Evolutionary conservation across 1,140 invertebrate species (phyloP), one percentile per base, ranked within the genome.

Genomic region (Vollenhovia emeryi): DNA sequence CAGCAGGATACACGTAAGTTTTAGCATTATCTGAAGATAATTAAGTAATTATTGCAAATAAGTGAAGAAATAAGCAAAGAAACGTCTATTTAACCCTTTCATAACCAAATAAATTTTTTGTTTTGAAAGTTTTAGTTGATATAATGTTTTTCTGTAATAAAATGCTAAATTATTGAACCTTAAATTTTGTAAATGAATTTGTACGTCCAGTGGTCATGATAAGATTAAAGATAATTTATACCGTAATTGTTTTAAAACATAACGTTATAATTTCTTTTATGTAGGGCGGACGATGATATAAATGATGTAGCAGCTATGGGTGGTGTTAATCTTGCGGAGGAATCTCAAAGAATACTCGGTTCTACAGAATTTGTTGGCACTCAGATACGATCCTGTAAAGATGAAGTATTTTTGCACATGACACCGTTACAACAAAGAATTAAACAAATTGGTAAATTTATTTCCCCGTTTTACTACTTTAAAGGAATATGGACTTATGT

Each of bases 261-360:
- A 43, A 71, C 18, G 15, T 40, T 6, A 52, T 36, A 11, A 55
- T 30, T 21, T 60, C 18, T 55, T 43, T 55, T 69, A 24, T 52
- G 1, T 36, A 96, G 97, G 93, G 97, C 97, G 40, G 98, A 99
- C 94, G 98, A 99, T 95, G 98, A 99, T 94, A 99, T 99, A 88
- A 99, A 99, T 93, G 99, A 99, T 96, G 99, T 99, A 0, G 99
- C 99, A 30, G 99, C 99, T 7, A 99, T 99, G 99, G 99, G 99
- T 90, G 99, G 99, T 36, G 99, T 99, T n/a, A 99, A 99, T 95
- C 96, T 99, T 89, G 97, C 98, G 2, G 99, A 99, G 95, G 99
- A 99, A 95, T 98, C 97, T 71, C 98, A 99, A 93, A 97, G 98
- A 94, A 99, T 99, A 92, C 96, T 99, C 40, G 98, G 98, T 3